Evolutionary conservation across 2,113 vertebrate genomes (phyloP), one percentile per base, ranked within the genome.

Genomic region (Scartelaos histophorus): DNA sequence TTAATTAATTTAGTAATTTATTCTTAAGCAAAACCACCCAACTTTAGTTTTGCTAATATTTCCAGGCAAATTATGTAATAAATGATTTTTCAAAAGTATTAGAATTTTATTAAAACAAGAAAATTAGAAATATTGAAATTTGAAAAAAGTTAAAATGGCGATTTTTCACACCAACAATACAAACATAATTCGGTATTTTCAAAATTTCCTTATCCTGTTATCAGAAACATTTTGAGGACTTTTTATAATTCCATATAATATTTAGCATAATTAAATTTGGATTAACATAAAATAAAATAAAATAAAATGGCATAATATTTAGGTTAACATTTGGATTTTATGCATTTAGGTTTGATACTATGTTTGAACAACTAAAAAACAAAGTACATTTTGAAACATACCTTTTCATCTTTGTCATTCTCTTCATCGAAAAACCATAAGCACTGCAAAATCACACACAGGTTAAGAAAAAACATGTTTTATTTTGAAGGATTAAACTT

Each of bases 371-470:
- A n/a, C n/a, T n/a, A n/a, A n/a, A 43, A 43, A 43, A 43, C 6
- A 11, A 43, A 43, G 38, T 11, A 43, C 10, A 43, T 10, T 25
- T 2, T 3, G 24, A 5, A 29, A 22, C 93, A 83, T 85, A 99
- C 98, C 92, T 96, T 95, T 72, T 98, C 97, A 6, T 97, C 96
- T 79, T 96, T 97, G 90, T 97, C 98, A 7, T 94, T 90, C 9
- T 95, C 94, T 0, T 98, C 96, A 0, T 94, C 95, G 95, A 99
- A 99, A 93, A 99, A 99, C 98, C 98, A 99, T 81, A 69, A 56
- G 67, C 87, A 88, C 94, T 95, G 49, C 1, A 65, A 93, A 71
- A 38, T 80, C 71, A 81, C 24, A 84, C 49, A 3, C 15, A 89
- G 0, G 21, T 46, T 21, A 13, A 24, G 22, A 2, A 19, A 6